A percentile compares a stretch with the other conserved stretches of the same genome.
Evolutionary conservation across 2,797 vertebrate species (phyloP).

Genomic region (Pelobates cultripes): DNA sequence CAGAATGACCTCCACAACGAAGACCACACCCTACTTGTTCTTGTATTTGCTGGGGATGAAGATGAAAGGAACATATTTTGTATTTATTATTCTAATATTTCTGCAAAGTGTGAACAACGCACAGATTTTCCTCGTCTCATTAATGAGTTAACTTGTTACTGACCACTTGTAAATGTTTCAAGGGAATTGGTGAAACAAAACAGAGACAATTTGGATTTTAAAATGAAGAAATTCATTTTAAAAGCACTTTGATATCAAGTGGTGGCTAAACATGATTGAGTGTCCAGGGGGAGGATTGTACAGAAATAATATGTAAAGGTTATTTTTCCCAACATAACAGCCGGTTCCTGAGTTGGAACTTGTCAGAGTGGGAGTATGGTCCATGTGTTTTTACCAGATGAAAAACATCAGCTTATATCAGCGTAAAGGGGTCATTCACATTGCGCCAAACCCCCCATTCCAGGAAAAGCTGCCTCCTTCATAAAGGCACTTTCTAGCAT

Average conservation of each 20-base stretch:
- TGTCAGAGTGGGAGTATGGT: too few relatives aligned
- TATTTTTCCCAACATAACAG: not conserved
- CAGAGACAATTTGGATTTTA: not conserved
- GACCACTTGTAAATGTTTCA: not conserved
- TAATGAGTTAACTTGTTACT: not conserved
- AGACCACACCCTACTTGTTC: too few relatives aligned
- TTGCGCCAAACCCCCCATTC: not conserved
- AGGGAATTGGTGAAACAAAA: not conserved
- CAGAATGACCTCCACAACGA: too few relatives aligned
- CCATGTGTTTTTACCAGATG: not conserved
- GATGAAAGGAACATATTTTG: too few relatives aligned
- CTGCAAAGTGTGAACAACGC: too few relatives aligned
- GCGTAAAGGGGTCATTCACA: not conserved
- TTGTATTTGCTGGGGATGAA: too few relatives aligned
- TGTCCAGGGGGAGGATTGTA: not conserved
- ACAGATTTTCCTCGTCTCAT: not conserved
- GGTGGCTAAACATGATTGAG: not conserved
- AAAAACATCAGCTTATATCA: not conserved
- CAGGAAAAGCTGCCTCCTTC: too few relatives aligned
- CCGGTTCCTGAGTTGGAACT: not conserved
- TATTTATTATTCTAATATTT: too few relatives aligned
- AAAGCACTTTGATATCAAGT: not conserved
- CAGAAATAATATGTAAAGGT: not conserved
- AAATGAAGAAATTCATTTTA: not conserved
- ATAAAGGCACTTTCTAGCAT: too few relatives aligned